These are phyloP conservation scores for Chaenocephalus aceratus DNA, from an alignment of 2,113 vertebrate genomes.

Conservation along the genomic window DNA sequence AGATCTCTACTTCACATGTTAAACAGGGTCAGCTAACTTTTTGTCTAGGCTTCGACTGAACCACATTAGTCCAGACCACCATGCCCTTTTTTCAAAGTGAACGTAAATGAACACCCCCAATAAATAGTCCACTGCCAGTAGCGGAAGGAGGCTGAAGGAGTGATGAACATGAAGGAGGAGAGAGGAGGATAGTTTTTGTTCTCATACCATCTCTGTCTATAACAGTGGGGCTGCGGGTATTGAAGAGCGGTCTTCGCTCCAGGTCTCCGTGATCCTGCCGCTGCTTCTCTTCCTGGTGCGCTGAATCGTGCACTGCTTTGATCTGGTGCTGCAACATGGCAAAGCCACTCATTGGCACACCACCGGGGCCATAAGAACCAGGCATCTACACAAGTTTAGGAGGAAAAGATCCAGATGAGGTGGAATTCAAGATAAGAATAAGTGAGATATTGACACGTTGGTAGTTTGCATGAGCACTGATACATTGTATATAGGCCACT, in stretches of 20 bases:
- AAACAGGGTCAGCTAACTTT: slow-evolving; percentile 29
- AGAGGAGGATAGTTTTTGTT: slow-evolving; percentile 12
- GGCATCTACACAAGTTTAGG: slow-evolving; percentile 63
- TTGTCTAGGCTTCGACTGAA: too few species aligned
- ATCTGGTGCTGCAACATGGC: slow-evolving; percentile 95
- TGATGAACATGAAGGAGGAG: slow-evolving; percentile 7
- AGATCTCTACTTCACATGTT: slow-evolving; percentile 17
- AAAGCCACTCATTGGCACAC: slow-evolving; percentile 89
- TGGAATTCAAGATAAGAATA: slow-evolving; percentile 8
- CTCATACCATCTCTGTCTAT: slow-evolving; percentile 92
- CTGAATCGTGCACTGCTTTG: slow-evolving; percentile 94
- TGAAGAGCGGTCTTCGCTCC: slow-evolving; percentile 86
- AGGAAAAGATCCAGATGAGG: not conserved
- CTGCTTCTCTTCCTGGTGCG: slow-evolving; percentile 93
- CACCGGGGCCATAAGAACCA: slow-evolving; percentile 87
- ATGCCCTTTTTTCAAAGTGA: slow-evolving; percentile 13
- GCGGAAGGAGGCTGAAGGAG: slow-evolving; percentile 25
- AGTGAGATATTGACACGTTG: not conserved
- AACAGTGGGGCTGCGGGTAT: slow-evolving; percentile 88
- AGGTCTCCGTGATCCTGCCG: slow-evolving; percentile 91
- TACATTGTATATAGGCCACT: not conserved
- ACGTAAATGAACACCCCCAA: slow-evolving; percentile 44
- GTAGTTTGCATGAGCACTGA: not conserved
- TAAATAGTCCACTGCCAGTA: slow-evolving; percentile 49
- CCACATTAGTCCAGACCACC: slow-evolving; percentile 24